Evolutionary conservation across 2,797 vertebrate species (phyloP), one percentile per base, ranked within the genome.

Genomic region (Acanthurus tractus): DNA sequence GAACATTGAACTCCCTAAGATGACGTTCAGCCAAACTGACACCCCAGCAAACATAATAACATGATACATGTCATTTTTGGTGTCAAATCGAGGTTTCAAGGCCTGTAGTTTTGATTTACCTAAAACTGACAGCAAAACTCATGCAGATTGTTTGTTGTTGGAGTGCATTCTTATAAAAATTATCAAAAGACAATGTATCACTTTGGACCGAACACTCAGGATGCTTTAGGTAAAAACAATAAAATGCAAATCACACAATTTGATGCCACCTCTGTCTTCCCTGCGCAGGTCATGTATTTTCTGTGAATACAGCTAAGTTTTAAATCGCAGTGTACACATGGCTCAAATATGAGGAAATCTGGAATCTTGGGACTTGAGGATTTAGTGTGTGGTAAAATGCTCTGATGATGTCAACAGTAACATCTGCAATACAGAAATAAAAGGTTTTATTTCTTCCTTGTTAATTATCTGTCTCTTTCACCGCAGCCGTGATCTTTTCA

Each of bases 361-460:
- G 10, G 49, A 50, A 8, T 2, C 6, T 20, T 10, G 6, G 18
- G 29, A 15, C 5, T 55, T 6, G 10, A 46, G 25, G 40, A 59
- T 61, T 67, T 13, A 38, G 6, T 52, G 52, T n/a, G 54, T 48
- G 15, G 50, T 46, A 53, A 63, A 76, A 45, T 74, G 14, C 62
- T 45, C 56, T 6, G 6, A 13, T 68, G 20, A 61, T 42, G 12
- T 36, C 29, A 57, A 4, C 48, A n/a, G 13, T 42, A 44, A 59
- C 38, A 74, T 45, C 34, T 38, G 22, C 55, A 76, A 65, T 14
- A 25, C 25, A 22, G 22, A 25, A 20, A 46, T 45, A 54, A 63
- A 29, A 40, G 38, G 4, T 58, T 42, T 14, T 0, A 52, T 48
- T 14, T 55, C 36, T 2, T 45, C 25, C 22, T 38, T 20, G 40